phyloP scores from a whole-genome alignment of 2,797 vertebrate genomes.

The Ibycter americanus region DNA sequence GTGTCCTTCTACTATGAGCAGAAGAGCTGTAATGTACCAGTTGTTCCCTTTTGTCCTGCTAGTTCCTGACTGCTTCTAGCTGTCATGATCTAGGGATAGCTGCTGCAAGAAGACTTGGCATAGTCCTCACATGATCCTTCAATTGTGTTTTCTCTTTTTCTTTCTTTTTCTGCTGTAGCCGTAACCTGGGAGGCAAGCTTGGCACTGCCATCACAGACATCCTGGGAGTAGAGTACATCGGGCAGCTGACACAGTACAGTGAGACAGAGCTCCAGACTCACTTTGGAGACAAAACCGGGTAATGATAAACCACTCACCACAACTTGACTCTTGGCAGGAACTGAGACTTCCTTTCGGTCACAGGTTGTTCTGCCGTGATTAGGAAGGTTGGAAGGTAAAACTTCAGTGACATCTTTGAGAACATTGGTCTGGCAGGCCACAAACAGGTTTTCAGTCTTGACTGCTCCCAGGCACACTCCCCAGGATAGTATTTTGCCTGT shows the following conservation, averaged over 20 bases:
- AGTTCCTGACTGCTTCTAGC: background rate
- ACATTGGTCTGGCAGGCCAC: background rate
- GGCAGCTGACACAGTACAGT: slow-evolving; percentile 86
- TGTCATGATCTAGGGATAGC: background rate
- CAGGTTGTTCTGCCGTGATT: background rate
- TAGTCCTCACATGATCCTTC: background rate
- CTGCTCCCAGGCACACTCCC: background rate
- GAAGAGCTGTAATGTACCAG: background rate
- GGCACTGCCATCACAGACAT: slow-evolving; percentile 85
- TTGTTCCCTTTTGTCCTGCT: background rate
- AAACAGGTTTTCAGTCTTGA: background rate
- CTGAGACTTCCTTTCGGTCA: background rate
- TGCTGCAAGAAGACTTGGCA: background rate
- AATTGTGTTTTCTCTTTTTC: background rate
- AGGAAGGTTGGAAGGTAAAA: background rate
- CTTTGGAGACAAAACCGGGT: slow-evolving; percentile 97
- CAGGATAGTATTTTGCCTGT: background rate
- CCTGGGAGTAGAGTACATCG: slow-evolving; percentile 87
- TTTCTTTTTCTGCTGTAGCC: slow-evolving; percentile 71
- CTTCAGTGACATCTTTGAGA: background rate
- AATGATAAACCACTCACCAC: slow-evolving; percentile 28
- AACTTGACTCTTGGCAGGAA: background rate
- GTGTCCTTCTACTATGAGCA: background rate
- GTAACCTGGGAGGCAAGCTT: slow-evolving; percentile 93
- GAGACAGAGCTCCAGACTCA: slow-evolving; percentile 83